Evolutionary conservation across 2,113 vertebrate species (phyloP).

Genomic region (Campylomormyrus tamandua): DNA sequence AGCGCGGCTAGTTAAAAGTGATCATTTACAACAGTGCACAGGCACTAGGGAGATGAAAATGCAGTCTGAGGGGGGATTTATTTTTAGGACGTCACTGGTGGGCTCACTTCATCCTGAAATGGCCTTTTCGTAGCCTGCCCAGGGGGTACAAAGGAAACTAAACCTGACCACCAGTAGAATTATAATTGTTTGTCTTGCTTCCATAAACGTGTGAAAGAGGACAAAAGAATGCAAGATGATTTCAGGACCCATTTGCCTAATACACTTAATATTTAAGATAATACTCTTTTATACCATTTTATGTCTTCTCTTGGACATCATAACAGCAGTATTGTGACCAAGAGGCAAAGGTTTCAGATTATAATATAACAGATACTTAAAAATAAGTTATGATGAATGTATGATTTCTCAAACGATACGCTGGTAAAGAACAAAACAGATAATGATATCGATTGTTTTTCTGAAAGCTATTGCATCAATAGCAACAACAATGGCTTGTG

Average conservation of each 20-base stretch:
- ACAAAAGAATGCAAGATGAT: background rate
- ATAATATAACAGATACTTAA: background rate
- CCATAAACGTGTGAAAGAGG: background rate
- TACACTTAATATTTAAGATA: background rate
- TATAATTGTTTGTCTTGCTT: slow-evolving; percentile 5
- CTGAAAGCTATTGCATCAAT: too few relatives aligned
- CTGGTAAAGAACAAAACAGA: background rate
- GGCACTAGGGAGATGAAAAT: background rate
- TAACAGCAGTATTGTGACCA: background rate
- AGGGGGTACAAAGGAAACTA: background rate
- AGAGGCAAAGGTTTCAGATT: background rate
- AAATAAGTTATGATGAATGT: background rate
- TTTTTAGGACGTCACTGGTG: slow-evolving; percentile 5
- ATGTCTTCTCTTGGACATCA: background rate
- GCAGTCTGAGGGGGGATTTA: background rate
- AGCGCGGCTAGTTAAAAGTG: background rate
- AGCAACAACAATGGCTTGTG: too few relatives aligned
- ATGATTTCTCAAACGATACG: background rate
- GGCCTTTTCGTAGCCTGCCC: background rate
- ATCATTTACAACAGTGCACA: background rate
- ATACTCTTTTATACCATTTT: background rate
- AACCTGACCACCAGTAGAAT: slow-evolving; percentile 1
- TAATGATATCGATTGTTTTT: background rate
- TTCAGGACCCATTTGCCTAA: background rate
- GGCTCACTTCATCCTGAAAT: background rate